Conservation (phyloP, 2,888 invertebrate species). For the Diachrysia chrysitis region DNA sequence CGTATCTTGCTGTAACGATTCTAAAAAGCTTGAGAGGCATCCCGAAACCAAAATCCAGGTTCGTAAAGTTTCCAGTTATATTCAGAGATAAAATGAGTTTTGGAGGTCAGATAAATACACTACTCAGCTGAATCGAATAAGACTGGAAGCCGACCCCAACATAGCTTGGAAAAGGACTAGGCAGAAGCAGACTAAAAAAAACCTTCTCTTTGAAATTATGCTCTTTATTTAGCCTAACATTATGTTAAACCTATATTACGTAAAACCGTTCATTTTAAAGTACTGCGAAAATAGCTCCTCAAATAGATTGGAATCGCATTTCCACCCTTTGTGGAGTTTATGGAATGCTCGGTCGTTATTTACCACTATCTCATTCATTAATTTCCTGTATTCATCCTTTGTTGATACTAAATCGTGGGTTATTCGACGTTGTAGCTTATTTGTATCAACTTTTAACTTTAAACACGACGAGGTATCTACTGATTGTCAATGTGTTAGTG, state of each 20-base stretch:
- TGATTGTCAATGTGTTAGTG: too few species aligned
- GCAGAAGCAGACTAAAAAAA: too few species aligned
- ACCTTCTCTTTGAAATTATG: too few species aligned
- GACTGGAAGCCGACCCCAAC: too few species aligned
- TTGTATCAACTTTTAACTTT: background rate
- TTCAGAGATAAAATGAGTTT: too few species aligned
- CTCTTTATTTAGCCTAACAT: too few species aligned
- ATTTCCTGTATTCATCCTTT: conserved; percentile 24
- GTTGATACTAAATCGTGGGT: conserved; percentile 17
- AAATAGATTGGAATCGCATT: conserved; percentile 3
- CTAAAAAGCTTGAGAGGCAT: background rate
- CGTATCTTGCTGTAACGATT: background rate
- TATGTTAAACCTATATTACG: background rate
- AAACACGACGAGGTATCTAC: background rate
- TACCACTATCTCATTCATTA: conserved; percentile 5
- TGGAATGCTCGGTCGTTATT: background rate
- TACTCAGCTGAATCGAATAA: too few species aligned
- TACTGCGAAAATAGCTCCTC: background rate
- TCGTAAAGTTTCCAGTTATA: background rate
- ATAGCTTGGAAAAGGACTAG: too few species aligned
- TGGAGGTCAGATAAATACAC: too few species aligned
- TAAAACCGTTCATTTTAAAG: background rate
- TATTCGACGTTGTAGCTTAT: conserved; percentile 14
- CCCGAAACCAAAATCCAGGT: background rate
- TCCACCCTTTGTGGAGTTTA: conserved; percentile 2